A percentile compares a stretch with the other conserved stretches of the same genome.
phyloP scores from a whole-genome alignment of 2,888 invertebrate genomes.

The Archaeoteleia sp. region DNA sequence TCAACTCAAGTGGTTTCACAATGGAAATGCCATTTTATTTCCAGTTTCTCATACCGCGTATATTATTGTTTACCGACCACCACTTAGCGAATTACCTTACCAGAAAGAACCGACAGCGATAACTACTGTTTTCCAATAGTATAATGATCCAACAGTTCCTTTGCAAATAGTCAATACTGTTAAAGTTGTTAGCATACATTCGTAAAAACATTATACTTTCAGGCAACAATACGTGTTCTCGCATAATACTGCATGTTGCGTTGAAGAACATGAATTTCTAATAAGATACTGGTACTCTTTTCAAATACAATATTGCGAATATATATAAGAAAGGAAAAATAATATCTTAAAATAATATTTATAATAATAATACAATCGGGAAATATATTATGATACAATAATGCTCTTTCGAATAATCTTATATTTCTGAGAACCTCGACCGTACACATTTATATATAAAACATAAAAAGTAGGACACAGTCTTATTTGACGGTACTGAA shows the following conservation, averaged over 20 bases:
- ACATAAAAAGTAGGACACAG: too few species aligned
- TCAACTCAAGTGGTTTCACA: conserved; percentile 26
- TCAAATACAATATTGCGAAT: background rate
- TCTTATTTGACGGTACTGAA: too few species aligned
- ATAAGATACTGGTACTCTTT: background rate
- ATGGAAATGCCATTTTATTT: conserved; percentile 32
- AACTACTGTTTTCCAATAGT: conserved; percentile 29
- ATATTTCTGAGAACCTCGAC: too few species aligned
- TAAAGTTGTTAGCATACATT: conserved; percentile 10
- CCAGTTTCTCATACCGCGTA: conserved; percentile 24
- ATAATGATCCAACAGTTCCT: conserved; percentile 26
- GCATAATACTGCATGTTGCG: conserved; percentile 3
- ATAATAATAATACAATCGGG: too few species aligned
- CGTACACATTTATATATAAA: too few species aligned
- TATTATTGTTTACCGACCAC: conserved; percentile 37
- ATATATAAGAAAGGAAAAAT: background rate
- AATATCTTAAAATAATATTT: too few species aligned
- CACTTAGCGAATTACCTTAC: conserved; percentile 38
- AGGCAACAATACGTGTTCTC: conserved; percentile 2
- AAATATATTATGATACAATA: too few species aligned
- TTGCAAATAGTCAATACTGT: conserved; percentile 18
- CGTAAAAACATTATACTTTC: conserved; percentile 1
- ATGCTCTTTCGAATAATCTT: too few species aligned
- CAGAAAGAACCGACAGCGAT: conserved; percentile 30
- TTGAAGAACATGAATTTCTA: background rate